Evolutionary conservation across 2,888 invertebrate genomes (phyloP).

Genomic region (Phengaris alcon): DNA sequence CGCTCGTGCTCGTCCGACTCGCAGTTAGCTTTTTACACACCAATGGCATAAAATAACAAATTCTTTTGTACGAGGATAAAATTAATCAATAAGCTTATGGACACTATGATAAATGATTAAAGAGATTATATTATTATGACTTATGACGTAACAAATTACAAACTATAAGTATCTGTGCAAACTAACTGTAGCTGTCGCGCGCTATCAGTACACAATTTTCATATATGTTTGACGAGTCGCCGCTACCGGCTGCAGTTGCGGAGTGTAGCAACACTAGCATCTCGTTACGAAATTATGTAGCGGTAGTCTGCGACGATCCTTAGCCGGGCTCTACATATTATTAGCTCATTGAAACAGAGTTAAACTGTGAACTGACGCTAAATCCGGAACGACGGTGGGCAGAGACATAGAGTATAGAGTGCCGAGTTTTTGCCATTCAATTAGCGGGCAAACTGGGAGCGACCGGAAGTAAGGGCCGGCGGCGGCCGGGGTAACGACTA

Average conservation of each 20-base stretch:
- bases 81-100: constrained; percentile 1
- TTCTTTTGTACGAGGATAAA: not conserved
- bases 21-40: not conserved
- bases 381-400: too few species aligned
- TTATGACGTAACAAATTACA: not conserved
- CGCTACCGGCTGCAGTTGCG: too few species aligned
- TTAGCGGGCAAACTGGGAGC: constrained; percentile 44
- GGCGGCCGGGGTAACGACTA: constrained; percentile 34
- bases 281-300: too few species aligned
- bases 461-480: constrained; percentile 39
- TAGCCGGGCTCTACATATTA: too few species aligned
- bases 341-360: too few species aligned
- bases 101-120: constrained; percentile 3
- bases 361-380: too few species aligned
- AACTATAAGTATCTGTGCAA: not conserved
- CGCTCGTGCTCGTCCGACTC: too few species aligned
- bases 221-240: too few species aligned
- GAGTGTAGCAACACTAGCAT: too few species aligned
- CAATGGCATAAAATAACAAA: not conserved
- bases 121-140: not conserved
- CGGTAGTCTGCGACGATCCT: too few species aligned
- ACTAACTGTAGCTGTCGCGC: not conserved
- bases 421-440: constrained; percentile 37
- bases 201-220: too few species aligned
- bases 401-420: not conserved